Conservation (phyloP, 2,888 invertebrate genomes). For the Agonopterix arenella region DNA sequence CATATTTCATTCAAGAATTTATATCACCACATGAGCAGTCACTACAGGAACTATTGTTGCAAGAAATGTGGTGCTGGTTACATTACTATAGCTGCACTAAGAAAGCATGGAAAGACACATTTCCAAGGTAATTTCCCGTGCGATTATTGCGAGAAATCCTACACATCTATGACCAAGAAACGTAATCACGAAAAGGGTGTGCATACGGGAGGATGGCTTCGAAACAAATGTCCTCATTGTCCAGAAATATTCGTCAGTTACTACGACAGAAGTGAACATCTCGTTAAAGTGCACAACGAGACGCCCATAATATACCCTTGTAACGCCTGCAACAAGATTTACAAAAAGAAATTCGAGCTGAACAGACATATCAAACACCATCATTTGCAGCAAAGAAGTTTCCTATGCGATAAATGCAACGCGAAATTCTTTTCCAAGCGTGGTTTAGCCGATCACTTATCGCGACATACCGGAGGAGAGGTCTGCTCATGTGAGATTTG, state of each 20-base stretch:
- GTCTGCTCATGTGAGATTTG: conserved; percentile 52
- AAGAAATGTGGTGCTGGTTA: conserved; percentile 64
- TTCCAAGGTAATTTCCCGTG: conserved; percentile 73
- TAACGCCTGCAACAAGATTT: conserved; percentile 63
- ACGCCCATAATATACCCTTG: conserved; percentile 52
- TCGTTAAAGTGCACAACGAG: conserved; percentile 57
- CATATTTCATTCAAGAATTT: conserved; percentile 67
- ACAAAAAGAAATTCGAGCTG: conserved; percentile 64
- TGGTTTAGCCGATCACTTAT: conserved; percentile 53
- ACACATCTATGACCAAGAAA: conserved; percentile 67
- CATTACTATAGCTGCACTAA: conserved; percentile 62
- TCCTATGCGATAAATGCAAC: conserved; percentile 58
- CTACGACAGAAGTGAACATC: conserved; percentile 61
- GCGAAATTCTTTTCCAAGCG: conserved; percentile 65
- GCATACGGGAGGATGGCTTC: conserved; percentile 63
- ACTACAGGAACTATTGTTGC: conserved; percentile 67
- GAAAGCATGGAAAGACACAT: conserved; percentile 66
- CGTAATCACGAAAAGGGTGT: conserved; percentile 66
- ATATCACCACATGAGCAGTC: conserved; percentile 68
- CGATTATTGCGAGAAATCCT: conserved; percentile 69
- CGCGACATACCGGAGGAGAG: conserved; percentile 50
- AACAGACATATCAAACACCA: conserved; percentile 66
- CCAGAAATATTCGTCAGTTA: conserved; percentile 64
- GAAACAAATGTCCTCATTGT: conserved; percentile 67
- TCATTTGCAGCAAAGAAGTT: conserved; percentile 60